Evolutionary conservation across 1,140 invertebrate genomes (phyloP).

Genomic region (Pteromalus puparum): DNA sequence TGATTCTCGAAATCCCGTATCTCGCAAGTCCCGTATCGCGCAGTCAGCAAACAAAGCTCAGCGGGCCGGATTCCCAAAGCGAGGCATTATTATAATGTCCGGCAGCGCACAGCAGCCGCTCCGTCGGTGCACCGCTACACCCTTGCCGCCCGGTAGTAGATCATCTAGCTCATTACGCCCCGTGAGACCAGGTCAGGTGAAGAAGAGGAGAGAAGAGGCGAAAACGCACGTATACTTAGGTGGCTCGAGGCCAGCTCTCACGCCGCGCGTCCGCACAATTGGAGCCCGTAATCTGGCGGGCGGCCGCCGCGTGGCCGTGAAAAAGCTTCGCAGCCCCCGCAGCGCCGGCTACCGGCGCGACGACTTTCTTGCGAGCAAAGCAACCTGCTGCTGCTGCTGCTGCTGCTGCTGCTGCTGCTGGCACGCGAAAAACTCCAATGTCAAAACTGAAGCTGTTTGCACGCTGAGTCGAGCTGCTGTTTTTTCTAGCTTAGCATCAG

Average conservation of each 20-base stretch:
- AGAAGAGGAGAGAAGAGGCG: neutral
- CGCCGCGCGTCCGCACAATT: slow-evolving; percentile 56
- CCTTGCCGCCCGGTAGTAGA: slow-evolving; percentile 35
- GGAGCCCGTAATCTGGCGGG: slow-evolving; percentile 58
- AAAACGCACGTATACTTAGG: neutral
- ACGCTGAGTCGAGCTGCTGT: neutral
- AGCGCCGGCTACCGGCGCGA: slow-evolving; percentile 49
- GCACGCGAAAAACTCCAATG: slow-evolving; percentile 4
- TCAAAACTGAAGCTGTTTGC: slow-evolving; percentile 27
- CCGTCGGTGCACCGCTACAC: neutral
- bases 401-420: neutral
- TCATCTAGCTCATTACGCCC: slow-evolving; percentile 46
- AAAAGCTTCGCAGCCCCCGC: slow-evolving; percentile 54
- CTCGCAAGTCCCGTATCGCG: no score
- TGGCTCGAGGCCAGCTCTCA: slow-evolving; percentile 13
- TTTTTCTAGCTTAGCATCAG: neutral
- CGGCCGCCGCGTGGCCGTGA: slow-evolving; percentile 46
- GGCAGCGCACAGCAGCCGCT: neutral
- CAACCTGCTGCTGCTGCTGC: no score
- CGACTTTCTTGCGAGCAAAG: slow-evolving; percentile 25
- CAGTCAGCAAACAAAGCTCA: neutral
- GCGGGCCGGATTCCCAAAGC: neutral
- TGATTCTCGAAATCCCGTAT: no score
- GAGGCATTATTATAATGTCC: neutral
- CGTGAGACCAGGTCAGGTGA: slow-evolving; percentile 17